These are phyloP conservation scores for Willisornis vidua DNA, from an alignment of 2,113 vertebrate species.

Conservation along the genomic window DNA sequence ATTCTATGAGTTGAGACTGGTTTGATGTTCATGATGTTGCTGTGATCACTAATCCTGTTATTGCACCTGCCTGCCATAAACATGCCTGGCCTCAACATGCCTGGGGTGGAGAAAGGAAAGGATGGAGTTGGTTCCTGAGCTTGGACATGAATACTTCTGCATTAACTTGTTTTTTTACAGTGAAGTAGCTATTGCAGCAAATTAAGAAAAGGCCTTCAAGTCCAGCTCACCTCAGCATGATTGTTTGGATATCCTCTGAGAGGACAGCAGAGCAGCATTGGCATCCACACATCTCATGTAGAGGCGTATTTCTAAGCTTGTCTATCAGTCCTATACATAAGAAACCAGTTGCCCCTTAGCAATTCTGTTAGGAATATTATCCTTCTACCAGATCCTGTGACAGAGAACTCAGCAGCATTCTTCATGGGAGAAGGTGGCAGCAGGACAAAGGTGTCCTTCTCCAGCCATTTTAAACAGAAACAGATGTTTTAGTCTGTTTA, in stretches of 20 bases:
- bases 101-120: background rate
- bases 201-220: background rate
- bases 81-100: background rate
- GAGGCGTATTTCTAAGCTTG: background rate
- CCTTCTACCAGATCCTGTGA: background rate
- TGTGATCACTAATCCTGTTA: background rate
- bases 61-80: background rate
- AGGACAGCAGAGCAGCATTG: background rate
- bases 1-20: background rate
- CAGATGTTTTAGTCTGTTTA: background rate
- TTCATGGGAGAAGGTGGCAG: background rate
- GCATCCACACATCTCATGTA: background rate
- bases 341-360: background rate
- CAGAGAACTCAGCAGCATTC: background rate
- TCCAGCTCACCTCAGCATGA: background rate
- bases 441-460: background rate
- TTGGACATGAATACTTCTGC: background rate
- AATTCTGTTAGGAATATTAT: background rate
- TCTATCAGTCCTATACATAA: background rate
- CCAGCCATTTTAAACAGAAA: background rate
- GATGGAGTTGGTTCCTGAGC: background rate
- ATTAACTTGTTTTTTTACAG: background rate
- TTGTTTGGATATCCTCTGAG: background rate
- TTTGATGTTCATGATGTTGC: background rate
- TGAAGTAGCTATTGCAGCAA: background rate